Evolutionary conservation across 2,888 invertebrate species (phyloP), one percentile per base, ranked within the genome.

Genomic region (Dasypolia templi): DNA sequence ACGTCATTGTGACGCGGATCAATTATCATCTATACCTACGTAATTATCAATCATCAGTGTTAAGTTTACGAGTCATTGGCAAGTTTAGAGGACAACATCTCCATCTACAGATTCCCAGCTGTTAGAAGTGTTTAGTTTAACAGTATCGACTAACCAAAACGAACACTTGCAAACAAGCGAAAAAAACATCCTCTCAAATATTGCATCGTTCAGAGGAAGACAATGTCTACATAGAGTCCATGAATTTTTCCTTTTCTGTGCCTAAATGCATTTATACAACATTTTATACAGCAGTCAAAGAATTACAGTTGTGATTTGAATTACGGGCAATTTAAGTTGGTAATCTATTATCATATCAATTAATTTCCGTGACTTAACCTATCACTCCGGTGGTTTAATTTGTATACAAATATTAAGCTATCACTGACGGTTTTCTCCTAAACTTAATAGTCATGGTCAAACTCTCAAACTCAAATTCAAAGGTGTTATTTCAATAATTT

Each of bases 1-100:
- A 72, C 79, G 78, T 82, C 80, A 81, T 12, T 49, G 14, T 62
- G 65, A 55, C 58, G 56, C 5, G n/a, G 29, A 68, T 61, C 46
- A 65, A 56, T 71, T 72, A 65, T 46, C 26, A 67, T 29, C 55
- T 32, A 4, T 62, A 46, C 2, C 3, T 53, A 72, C 22, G 55
- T 68, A 49, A 66, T 75, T 74, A 72, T 77, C 42, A 72, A 65
- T 72, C 19, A 66, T 62, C 53, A 49, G 42, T 62, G n/a, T 42
- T 19, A 71, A 39, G 35, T 46, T 55, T 46, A 22, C 19, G 7
- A n/a, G 44, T 61, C n/a, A 46, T 77, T 59, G 46, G 67, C 26
- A n/a, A 32, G 12, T 17, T 42, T 26, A n/a, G n/a, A 56, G n/a
- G 46, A 35, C 17, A 35, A 42, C 26, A 56, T 42, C 19, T 29